A percentile compares a stretch with the other conserved stretches of the same genome.
These are phyloP conservation scores for Anastrepha ludens DNA, from an alignment of 1,140 invertebrate species.

Conservation along the genomic window DNA sequence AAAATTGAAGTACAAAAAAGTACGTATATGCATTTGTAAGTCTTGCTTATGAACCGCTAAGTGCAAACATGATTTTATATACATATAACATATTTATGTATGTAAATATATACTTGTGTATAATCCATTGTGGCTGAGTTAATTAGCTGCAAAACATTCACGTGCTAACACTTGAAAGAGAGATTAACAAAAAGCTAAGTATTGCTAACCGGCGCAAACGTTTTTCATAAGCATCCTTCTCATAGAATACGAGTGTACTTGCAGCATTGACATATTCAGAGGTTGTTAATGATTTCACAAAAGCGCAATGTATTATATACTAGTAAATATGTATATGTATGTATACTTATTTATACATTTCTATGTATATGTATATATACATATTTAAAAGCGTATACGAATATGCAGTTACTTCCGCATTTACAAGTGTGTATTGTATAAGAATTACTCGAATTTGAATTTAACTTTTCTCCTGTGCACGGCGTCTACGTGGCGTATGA, in stretches of 20 bases:
- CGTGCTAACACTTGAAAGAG: neutral
- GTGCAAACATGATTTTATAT: neutral
- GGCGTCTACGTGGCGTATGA: neutral
- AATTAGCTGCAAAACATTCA: constrained; percentile 14
- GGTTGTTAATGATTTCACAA: too few species aligned
- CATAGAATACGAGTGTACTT: too few species aligned
- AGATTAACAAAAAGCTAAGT: constrained; percentile 21
- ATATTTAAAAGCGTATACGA: neutral
- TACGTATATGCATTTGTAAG: neutral
- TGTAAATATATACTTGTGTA: too few species aligned
- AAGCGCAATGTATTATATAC: neutral
- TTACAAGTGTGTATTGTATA: neutral
- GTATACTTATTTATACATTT: neutral
- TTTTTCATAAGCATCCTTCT: neutral
- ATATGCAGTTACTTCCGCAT: constrained; percentile 8
- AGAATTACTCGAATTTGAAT: neutral
- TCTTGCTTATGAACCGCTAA: neutral
- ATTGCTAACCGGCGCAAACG: neutral
- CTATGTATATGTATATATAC: neutral
- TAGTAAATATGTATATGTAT: neutral
- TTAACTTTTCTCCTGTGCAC: neutral
- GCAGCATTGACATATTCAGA: neutral
- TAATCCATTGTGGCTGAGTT: neutral
- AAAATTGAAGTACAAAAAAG: too few species aligned
- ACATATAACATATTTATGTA: too few species aligned